Base-by-base conservation (phyloP, 1,140 invertebrate genomes). In the Dendrolimus punctatus region DNA sequence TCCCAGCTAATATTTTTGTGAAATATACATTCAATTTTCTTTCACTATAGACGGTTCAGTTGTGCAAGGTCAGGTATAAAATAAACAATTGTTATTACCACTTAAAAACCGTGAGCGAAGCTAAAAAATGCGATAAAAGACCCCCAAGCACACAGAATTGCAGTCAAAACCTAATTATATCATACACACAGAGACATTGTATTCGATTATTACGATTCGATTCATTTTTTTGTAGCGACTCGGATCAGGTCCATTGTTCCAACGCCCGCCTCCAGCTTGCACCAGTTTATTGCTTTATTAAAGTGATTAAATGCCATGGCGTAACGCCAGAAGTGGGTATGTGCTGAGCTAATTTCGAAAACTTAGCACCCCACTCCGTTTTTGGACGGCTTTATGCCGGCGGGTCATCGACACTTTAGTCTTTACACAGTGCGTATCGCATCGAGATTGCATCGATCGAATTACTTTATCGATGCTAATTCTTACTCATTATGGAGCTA, bases 301-400 rank as follows among this genome's bases (percentile, higher is more conserved):
- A 69, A 69, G 66, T 69, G 70, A 72, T 69, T 69, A 69, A 72
- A 72, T 69, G 64, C 57, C 66, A 71, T 63, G 60, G 58, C 64
- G 66, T 68, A 68, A 69, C 66, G 60, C 62, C 61, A 58, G 55
- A 51, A 57, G 53, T 41, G 55, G 61, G 48, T 61, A 58, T 58
- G 54, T 55, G 38, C 49, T 46, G 48, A 59, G 62, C 61, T 72
- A 69, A 68, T 72, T 72, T 66, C 57, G 62, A 65, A 64, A 62
- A 61, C 62, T 63, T 55, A 57, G 62, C 23, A 23, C 58, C 57
- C 46, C 52, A 49, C 51, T 56, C 59, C 55, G 50, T 62, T 62
- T 62, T 62, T 48, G 54, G 54, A 54, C 55, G 55, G 58, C 46
- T 63, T 59, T 51, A 49, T 55, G 54, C 44, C 48, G 44, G 23